Evolutionary conservation across 2,888 invertebrate species (phyloP), one percentile per base, ranked within the genome.

Genomic region (Drosophila affinis): DNA sequence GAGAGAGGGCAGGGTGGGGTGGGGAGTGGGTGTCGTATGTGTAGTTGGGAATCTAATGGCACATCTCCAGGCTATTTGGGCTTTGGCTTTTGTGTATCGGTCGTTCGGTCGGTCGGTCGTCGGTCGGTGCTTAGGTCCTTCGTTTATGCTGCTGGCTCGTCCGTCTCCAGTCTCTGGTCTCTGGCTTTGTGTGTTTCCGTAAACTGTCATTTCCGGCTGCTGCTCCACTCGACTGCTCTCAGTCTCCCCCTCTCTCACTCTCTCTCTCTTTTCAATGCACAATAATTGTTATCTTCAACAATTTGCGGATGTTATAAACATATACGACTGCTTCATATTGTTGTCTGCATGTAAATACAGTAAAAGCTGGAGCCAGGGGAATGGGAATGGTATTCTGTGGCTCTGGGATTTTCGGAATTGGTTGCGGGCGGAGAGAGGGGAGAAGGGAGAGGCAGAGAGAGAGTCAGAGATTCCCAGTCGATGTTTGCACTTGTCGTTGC

Each of bases 241-340:
- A 14, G 21, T 27, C 29, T 18, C 9, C 21, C 21, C 21, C 18
- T 21, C 14, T 32, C 39, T 24, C 54, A n/a, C n/a, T 46, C 49
- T 46, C 74, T 75, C 77, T 78, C 75, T 83, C 79, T 83, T 86
- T 80, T 86, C 86, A 83, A 76, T 85, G 82, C 84, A 85, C 86
- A 84, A 85, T 85, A 85, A 85, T 85, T 86, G 82, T 85, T 86
- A 86, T 86, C 87, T 86, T 86, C 83, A 87, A 86, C 85, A 87
- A 86, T 86, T 86, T 86, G 85, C 85, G 85, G 84, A 86, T 87
- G 85, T 86, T 87, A 87, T 86, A 87, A 85, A 86, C 86, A 85
- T 86, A 85, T 83, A 85, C 75, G 79, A 79, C 85, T 79, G 82
- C 78, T 85, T 83, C 82, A 85, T 83, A 83, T 85, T 83, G 85